Percentiles rank a stretch among this genome's conserved stretches.
These are phyloP conservation scores for Paratrypauchen microcephalus DNA, from an alignment of 2,797 vertebrate genomes.

Conservation along the genomic window DNA sequence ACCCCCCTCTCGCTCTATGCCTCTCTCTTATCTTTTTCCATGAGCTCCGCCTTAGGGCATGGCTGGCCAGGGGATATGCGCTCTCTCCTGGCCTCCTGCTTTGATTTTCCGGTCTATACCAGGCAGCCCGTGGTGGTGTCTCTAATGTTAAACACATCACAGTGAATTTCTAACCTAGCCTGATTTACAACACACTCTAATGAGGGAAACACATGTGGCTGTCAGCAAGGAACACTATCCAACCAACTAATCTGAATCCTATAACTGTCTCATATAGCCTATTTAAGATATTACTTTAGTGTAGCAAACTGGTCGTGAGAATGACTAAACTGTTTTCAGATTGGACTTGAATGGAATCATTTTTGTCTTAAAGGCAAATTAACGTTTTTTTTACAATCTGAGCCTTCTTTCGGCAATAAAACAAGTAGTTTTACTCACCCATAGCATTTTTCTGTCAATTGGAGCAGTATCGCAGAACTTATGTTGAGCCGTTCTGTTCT, in stretches of 20 bases:
- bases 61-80: conserved; percentile 16
- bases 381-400: no score
- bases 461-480: no score
- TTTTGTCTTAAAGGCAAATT: no score
- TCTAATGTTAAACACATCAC: conserved; percentile 8
- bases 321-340: no score
- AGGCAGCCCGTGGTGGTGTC: conserved; percentile 16
- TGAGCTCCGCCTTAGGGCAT: conserved; percentile 45
- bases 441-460: no score
- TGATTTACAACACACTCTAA: conserved; percentile 27
- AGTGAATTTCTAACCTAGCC: conserved; percentile 19
- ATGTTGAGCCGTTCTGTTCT: no score
- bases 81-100: conserved; percentile 31
- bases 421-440: no score
- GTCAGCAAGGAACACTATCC: neutral
- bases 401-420: no score
- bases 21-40: conserved; percentile 31
- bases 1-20: neutral
- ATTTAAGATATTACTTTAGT: conserved; percentile 24
- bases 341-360: no score
- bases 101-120: conserved; percentile 41
- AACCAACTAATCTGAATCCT: neutral
- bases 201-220: conserved; percentile 13
- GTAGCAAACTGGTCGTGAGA: no score
- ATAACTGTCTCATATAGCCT: conserved; percentile 20